Evolutionary conservation across 2,888 invertebrate species (phyloP), one percentile per base, ranked within the genome.

Genomic region (Diarsia mendica): DNA sequence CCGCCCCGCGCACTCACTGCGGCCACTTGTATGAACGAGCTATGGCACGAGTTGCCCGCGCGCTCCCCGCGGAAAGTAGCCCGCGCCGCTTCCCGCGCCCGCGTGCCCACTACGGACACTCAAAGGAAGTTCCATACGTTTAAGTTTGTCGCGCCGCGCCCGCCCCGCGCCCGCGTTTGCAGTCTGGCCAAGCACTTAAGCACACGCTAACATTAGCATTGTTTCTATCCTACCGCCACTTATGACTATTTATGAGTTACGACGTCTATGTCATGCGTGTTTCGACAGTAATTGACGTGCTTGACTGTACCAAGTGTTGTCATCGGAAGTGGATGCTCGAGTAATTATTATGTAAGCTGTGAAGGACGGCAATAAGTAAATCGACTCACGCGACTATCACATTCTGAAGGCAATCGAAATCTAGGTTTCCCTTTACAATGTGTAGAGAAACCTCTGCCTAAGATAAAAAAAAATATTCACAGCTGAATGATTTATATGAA

Each of bases 271-370:
- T 78, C 85, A 72, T 73, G 78, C 58, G 61, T 68, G 75, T 82
- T 75, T 73, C 67, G 63, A 82, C 71, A 82, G 58, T 77, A 60
- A 64, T 78, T 71, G 61, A 15, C 49, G 65, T 66, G 75, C 75
- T 70, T 67, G 73, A 69, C 65, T 73, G 23, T 55, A 49, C 63
- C 33, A 33, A 23, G n/a, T 76, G 68, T 73, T 64, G 75, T 65
- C 79, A 79, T 85, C 85, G 83, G 79, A 85, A 82, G 83, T 75
- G 49, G 77, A 85, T 82, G 60, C 60, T 75, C 55, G 44, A 72
- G 65, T 75, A 73, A 63, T 71, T 67, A 67, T 81, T 81, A 83
- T 81, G 55, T 77, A 81, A 85, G 44, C 6, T 67, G 55, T 39
- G 33, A 63, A 69, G 51, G 23, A 70, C 33, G 18, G 60, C n/a